Conservation (phyloP, 2,113 vertebrate species). For the Rattus rattus region DNA sequence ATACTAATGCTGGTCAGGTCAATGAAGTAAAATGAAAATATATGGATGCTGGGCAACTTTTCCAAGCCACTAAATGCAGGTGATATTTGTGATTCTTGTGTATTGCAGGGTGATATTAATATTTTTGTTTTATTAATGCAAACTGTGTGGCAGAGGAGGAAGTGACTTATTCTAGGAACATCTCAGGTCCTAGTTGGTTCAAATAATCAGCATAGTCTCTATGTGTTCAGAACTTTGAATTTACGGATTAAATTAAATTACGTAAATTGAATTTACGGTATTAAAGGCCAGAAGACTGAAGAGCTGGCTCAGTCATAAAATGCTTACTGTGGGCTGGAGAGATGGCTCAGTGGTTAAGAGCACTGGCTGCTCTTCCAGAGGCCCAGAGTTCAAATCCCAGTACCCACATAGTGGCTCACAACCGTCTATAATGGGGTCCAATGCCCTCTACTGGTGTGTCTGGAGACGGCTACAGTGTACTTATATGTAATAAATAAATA, state of each 20-base stretch:
- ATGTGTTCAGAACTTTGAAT: neutral
- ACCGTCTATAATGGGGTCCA: too few species aligned
- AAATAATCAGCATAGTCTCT: neutral
- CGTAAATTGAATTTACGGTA: neutral
- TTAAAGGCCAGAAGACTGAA: neutral
- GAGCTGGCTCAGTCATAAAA: neutral
- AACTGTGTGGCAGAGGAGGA: neutral
- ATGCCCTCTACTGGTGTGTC: too few species aligned
- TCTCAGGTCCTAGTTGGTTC: slow-evolving; percentile 26
- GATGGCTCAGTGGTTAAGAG: too few species aligned
- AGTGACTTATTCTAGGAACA: neutral
- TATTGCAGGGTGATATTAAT: slow-evolving; percentile 10
- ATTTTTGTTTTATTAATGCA: slow-evolving; percentile 38
- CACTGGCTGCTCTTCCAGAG: too few species aligned
- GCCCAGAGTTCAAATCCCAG: too few species aligned
- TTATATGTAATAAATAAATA: too few species aligned
- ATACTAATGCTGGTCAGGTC: slow-evolving; percentile 1
- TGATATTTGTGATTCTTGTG: slow-evolving; percentile 24
- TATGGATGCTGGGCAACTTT: slow-evolving; percentile 9
- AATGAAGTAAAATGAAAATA: slow-evolving; percentile 51
- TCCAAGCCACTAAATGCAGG: neutral
- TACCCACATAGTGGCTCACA: too few species aligned
- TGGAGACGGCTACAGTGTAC: too few species aligned
- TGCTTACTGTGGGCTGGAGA: neutral
- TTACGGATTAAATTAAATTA: neutral